Base-by-base conservation (phyloP, 2,888 invertebrate species). In the Venusia cambrica region DNA sequence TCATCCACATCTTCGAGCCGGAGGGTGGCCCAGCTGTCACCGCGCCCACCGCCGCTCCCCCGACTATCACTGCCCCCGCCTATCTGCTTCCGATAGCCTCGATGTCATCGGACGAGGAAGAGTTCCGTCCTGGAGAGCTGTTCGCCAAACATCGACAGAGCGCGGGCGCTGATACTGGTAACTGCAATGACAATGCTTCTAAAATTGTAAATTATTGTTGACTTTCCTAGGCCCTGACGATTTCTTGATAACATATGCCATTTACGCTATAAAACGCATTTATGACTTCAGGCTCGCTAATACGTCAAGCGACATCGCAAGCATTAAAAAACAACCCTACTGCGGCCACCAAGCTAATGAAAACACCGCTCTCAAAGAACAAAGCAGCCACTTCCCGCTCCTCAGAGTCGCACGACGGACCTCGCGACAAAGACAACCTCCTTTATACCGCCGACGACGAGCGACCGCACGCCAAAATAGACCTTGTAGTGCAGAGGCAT, bases 1-100 rank as follows among this genome's bases (percentile, higher is more conserved):
- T 97, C 73, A 81, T 97, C 26, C 93, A 91, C 57, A 73, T 96
- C 4, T 73, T 68, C 45, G 72, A 69, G 33, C 88, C 90, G 44
- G 88, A 89, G 27, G n/a, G 51, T 13, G 5, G 16, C 8, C 24
- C 34, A 21, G 12, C 13, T 11, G 10, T 5, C 30, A 26, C 12
- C 35, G 38, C 24, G 34, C 51, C 29, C 55, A 7, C 14, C 25
- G 19, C 12, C 15, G 17, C 31, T 2, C 24, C 38, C 16, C n/a
- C n/a, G n/a, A 9, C 24, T 20, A 13, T 29, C 31, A 34, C 38
- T 6, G 19, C 16, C 4, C 43, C 41, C 1, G 30, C 29, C 29
- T 48, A 36, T 5, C 18, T 11, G 28, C 49, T 29, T 19, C 33
- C 24, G 30, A 43, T 90, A 4, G 90, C 88, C 5, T 70, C 29